phyloP scores from a whole-genome alignment of 1,140 invertebrate species.

The Drosophila ananassae region DNA sequence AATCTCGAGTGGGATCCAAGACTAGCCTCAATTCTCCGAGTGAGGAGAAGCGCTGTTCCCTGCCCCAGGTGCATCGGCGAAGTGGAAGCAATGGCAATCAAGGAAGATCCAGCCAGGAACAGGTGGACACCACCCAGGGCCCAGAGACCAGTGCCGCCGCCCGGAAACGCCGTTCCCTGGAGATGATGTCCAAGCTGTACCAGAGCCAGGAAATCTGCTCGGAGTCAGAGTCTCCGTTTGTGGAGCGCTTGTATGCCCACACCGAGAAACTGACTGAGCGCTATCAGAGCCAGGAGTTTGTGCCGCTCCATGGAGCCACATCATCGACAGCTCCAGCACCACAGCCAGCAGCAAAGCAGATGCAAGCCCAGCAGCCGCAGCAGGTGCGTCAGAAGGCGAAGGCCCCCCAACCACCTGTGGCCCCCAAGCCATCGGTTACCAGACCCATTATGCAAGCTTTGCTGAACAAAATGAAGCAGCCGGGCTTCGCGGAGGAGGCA shows the following conservation, averaged over 20 bases:
- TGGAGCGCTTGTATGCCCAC: constrained; percentile 85
- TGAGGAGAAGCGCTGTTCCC: constrained; percentile 69
- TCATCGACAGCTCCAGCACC: constrained; percentile 11
- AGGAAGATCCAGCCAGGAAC: constrained; percentile 45
- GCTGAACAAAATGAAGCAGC: constrained; percentile 79
- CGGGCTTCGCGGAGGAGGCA: constrained; percentile 68
- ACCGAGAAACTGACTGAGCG: constrained; percentile 86
- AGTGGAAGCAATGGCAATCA: constrained; percentile 77
- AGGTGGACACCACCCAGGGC: constrained; percentile 23
- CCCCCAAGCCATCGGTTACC: constrained; percentile 75
- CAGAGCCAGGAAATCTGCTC: constrained; percentile 86
- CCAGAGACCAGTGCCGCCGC: constrained; percentile 70
- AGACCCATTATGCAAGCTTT: constrained; percentile 78
- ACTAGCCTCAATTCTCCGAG: constrained; percentile 65
- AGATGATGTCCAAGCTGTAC: constrained; percentile 85
- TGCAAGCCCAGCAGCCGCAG: constrained; percentile 69
- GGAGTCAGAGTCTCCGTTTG: constrained; percentile 77
- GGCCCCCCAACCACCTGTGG: constrained; percentile 65
- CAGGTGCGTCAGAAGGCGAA: constrained; percentile 58
- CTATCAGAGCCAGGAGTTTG: constrained; percentile 87
- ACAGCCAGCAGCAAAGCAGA: constrained; percentile 35
- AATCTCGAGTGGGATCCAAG: constrained; percentile 52
- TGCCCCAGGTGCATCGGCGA: constrained; percentile 74
- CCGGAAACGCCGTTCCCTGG: constrained; percentile 74
- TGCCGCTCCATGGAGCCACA: constrained; percentile 64